Conservation (phyloP, 2,113 vertebrate genomes). For the Silurus glanis region DNA sequence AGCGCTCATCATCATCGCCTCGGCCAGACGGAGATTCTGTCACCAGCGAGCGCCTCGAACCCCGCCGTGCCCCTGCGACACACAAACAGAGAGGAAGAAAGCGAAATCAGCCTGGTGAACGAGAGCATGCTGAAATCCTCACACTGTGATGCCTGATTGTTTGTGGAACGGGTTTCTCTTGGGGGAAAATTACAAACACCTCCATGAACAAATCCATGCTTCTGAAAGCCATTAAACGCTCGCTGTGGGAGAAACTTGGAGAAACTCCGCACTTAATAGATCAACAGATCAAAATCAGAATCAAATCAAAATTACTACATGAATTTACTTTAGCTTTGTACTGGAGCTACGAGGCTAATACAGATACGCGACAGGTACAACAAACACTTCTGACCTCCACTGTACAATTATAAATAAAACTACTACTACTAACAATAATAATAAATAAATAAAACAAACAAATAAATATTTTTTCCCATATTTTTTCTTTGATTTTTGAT, state of each 20-base stretch:
- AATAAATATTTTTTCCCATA: too few relatives aligned
- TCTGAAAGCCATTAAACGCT: background rate
- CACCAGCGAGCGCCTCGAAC: conserved; percentile 18
- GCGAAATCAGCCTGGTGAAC: background rate
- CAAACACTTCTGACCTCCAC: too few relatives aligned
- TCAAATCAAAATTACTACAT: background rate
- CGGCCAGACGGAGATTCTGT: conserved; percentile 47
- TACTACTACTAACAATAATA: too few relatives aligned
- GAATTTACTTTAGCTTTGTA: background rate
- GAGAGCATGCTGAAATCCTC: background rate
- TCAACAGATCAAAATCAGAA: background rate
- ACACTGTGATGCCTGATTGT: background rate
- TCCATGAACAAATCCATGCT: background rate
- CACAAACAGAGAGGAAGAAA: background rate
- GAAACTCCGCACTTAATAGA: background rate
- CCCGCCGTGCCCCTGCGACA: background rate
- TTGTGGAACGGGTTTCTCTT: background rate
- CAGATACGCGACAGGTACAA: too few relatives aligned
- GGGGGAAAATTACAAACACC: background rate
- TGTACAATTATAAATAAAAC: too few relatives aligned
- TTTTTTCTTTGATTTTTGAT: too few relatives aligned
- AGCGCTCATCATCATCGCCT: conserved; percentile 49
- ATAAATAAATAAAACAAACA: too few relatives aligned
- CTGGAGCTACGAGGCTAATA: background rate
- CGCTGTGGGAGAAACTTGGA: background rate